Base-by-base conservation (phyloP, 1,140 invertebrate genomes). In the Lutraria rhynchaena region DNA sequence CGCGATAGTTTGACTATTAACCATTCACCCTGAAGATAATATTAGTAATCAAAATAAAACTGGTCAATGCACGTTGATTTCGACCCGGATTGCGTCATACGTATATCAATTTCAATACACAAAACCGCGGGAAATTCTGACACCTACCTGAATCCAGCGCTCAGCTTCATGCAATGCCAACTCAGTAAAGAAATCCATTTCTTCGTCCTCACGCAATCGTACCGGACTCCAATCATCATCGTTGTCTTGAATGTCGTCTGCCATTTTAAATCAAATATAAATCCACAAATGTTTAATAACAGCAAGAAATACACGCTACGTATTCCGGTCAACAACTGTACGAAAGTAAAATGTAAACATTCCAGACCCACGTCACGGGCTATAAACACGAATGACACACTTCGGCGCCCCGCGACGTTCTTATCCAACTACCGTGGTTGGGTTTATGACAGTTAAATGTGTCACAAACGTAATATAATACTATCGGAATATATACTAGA, bases 181-280 rank as follows among this genome's bases (percentile, higher is more conserved):
- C 61, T 92, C 91, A 15, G 89, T 91, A 70, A 88, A 92, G 83
- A 88, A 92, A 55, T 91, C 90, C 83, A 90, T 65, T 65, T 92
- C 91, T 58, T 90, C 89, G 19, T 90, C 89, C 49, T 89, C 84
- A 15, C 87, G 49, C 33, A 87, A 84, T 44, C 84, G 87, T 22
- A 87, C 70, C 33, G 80, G 71, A 78, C 84, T 84, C 69, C 87
- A 86, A 5, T 44, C 61, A 22, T 84, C 85, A 5, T 83, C 83
- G 27, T 82, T 70, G 51, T 85, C 78, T 27, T 61, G 60, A 7
- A 1, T 49, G 33, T 71, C 67, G 9, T 61, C 78, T 41, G 70
- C 60, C 70, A 73, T 77, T 65, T 77, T 65, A 22, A 31, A 9
- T 35, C 17, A 15, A n/a, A 17, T n/a, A 61, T 35, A 29, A 41